These are phyloP conservation scores for Boleophthalmus pectinirostris DNA, from an alignment of 2,113 vertebrate species.

Conservation along the genomic window DNA sequence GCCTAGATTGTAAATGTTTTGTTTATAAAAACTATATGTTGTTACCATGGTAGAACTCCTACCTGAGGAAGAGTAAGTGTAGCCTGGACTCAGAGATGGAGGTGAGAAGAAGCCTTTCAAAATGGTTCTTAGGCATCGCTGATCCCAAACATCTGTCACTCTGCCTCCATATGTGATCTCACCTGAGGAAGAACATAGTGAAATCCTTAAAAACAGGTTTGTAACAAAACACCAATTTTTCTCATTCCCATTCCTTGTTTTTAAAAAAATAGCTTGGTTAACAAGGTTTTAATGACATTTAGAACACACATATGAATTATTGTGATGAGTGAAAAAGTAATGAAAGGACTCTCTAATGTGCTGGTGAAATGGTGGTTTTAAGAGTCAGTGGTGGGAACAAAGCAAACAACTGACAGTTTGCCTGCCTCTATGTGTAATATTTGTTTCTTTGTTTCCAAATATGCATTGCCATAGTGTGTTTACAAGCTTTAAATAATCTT, in stretches of 20 bases:
- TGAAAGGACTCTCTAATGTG: too few relatives aligned
- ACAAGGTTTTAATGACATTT: background rate
- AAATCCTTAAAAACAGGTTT: background rate
- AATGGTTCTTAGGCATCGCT: conserved; percentile 84
- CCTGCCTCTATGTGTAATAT: background rate
- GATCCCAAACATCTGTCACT: conserved; percentile 87
- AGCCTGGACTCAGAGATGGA: conserved; percentile 71
- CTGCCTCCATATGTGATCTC: conserved; percentile 88
- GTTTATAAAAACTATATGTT: too few relatives aligned
- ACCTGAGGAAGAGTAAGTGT: conserved; percentile 84
- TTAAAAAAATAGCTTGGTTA: background rate
- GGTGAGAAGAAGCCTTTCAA: conserved; percentile 84
- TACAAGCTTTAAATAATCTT: too few relatives aligned
- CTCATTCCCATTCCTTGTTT: background rate
- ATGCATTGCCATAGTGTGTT: background rate
- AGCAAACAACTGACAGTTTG: too few relatives aligned
- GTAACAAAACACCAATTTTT: background rate
- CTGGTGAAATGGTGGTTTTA: too few relatives aligned
- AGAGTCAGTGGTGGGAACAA: too few relatives aligned
- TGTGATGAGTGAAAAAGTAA: background rate
- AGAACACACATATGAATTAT: background rate
- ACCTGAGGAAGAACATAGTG: conserved; percentile 65
- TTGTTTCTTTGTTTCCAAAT: background rate
- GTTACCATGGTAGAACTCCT: background rate
- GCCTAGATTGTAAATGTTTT: background rate